These are phyloP conservation scores for Microcebus tavaratra DNA, from an alignment of 2,113 vertebrate genomes.

Conservation along the genomic window DNA sequence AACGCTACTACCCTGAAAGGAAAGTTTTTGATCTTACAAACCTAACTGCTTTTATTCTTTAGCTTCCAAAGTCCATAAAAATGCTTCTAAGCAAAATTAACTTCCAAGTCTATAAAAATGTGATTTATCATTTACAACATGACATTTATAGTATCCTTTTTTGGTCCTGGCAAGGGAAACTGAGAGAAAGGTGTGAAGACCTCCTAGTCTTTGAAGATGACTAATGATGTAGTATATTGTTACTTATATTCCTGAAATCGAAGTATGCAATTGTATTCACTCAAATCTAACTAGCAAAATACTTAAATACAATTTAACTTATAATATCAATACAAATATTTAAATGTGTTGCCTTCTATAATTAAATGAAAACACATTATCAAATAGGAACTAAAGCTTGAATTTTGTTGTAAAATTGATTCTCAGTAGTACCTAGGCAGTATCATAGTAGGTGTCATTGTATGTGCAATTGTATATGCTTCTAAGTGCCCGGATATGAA, in stretches of 20 bases:
- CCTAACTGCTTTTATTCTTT: constrained; percentile 72
- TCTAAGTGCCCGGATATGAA: neutral
- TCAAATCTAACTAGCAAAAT: constrained; percentile 1
- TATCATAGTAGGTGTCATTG: neutral
- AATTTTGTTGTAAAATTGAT: constrained; percentile 38
- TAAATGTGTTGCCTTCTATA: neutral
- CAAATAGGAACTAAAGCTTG: neutral
- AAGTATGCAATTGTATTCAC: constrained; percentile 47
- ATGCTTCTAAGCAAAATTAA: constrained; percentile 86
- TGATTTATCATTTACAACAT: constrained; percentile 84
- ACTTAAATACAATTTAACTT: neutral
- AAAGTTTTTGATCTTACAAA: constrained; percentile 84
- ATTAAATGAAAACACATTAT: constrained; percentile 12
- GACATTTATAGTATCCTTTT: constrained; percentile 84
- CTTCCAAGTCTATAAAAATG: constrained; percentile 85
- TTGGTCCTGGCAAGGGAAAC: constrained; percentile 81
- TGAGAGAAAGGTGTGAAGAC: constrained; percentile 84
- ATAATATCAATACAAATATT: neutral
- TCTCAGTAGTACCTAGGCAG: neutral
- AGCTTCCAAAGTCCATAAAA: constrained; percentile 85
- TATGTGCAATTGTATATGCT: neutral
- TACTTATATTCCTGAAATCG: constrained; percentile 79
- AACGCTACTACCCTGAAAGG: constrained; percentile 62
- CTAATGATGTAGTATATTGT: constrained; percentile 70
- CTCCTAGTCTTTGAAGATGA: constrained; percentile 83